Evolutionary conservation across 2,888 invertebrate genomes (phyloP).

Genomic region (Drosophila mercatorum): DNA sequence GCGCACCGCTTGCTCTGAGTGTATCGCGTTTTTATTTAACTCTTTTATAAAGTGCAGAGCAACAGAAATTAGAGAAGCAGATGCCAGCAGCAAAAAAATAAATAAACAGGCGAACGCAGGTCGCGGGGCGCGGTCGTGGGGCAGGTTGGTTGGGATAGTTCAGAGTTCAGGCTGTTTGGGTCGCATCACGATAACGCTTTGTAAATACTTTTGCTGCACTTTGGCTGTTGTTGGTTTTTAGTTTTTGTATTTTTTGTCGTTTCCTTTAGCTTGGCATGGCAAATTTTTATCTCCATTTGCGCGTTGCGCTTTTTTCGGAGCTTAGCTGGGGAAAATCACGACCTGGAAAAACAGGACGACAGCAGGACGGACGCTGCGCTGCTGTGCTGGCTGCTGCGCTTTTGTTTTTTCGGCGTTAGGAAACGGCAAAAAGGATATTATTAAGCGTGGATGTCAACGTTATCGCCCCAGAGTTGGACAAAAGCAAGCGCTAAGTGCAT

Average conservation of each 20-base stretch:
- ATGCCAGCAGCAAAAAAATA: conserved; percentile 73
- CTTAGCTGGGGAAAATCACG: conserved; percentile 67
- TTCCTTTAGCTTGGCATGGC: conserved; percentile 76
- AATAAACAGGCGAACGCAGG: conserved; percentile 49
- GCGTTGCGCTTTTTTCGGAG: conserved; percentile 58
- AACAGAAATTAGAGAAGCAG: conserved; percentile 73
- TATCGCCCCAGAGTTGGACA: conserved; percentile 64
- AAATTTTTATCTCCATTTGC: conserved; percentile 80
- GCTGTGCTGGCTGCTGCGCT: conserved; percentile 51
- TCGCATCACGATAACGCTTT: conserved; percentile 77
- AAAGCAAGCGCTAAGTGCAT: conserved; percentile 65
- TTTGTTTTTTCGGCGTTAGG: conserved; percentile 68
- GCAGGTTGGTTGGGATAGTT: conserved; percentile 37
- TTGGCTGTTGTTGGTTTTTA: conserved; percentile 67
- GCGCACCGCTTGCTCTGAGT: conserved; percentile 36
- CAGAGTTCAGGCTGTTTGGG: conserved; percentile 64
- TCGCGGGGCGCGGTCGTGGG: conserved; percentile 5
- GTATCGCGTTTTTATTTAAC: conserved; percentile 71
- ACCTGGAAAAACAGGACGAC: conserved; percentile 57
- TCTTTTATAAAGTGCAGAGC: conserved; percentile 70
- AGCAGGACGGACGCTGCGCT: conserved; percentile 22
- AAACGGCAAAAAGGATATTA: conserved; percentile 69
- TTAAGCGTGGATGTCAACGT: conserved; percentile 80
- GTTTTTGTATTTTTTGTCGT: conserved; percentile 57
- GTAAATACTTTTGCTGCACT: conserved; percentile 80